Conservation (phyloP, 2,113 vertebrate species). For the Larimichthys polyactis region DNA sequence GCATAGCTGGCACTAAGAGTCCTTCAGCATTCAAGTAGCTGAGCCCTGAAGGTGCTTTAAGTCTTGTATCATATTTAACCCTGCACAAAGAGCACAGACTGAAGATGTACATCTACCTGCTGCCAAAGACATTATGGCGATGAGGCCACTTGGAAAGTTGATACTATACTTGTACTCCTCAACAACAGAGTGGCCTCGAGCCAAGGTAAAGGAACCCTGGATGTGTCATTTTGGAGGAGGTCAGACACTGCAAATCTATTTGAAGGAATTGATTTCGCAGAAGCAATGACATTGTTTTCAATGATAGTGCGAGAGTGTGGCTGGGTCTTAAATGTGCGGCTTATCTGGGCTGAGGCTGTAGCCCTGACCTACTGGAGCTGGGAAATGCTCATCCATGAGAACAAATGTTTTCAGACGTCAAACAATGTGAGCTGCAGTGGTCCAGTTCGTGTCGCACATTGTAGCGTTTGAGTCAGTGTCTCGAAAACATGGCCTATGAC, state of each 20-base stretch:
- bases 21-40: not conserved
- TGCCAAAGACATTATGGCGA: conserved; percentile 10
- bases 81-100: not conserved
- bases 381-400: not conserved
- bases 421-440: conserved; percentile 3
- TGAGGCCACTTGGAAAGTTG: conserved; percentile 8
- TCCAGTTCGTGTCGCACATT: not conserved
- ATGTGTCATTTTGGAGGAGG: not conserved
- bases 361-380: not conserved
- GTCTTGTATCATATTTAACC: conserved; percentile 16
- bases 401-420: conserved; percentile 27
- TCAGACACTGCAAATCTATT: not conserved
- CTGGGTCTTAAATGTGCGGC: not conserved
- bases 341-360: not conserved
- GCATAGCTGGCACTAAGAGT: not conserved
- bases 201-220: not conserved
- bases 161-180: conserved; percentile 16
- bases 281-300: not conserved
- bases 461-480: conserved; percentile 1
- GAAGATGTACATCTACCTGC: conserved; percentile 13
- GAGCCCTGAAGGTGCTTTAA: conserved; percentile 16
- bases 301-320: not conserved
- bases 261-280: not conserved
- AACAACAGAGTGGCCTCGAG: conserved; percentile 16
- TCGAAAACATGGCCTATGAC: not conserved